Base-by-base conservation (phyloP, 1,140 invertebrate genomes). In the Pinna nobilis region DNA sequence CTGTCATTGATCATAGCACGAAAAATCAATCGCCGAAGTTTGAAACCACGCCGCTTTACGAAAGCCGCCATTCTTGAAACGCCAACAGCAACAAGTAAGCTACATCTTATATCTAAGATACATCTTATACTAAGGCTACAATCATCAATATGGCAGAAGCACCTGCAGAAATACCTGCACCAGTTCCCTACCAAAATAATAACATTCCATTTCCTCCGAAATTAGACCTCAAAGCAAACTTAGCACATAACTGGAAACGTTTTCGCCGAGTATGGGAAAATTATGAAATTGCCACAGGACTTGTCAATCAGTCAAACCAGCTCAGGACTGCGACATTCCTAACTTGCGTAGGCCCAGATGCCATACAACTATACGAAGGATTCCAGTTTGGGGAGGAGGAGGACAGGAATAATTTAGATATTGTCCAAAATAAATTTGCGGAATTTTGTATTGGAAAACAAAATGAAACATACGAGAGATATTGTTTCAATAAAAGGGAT, bases 391-490 rank as follows among this genome's bases (percentile, higher is more conserved):
- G 30, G 15, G 61, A 37, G 5, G 63, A 74, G 28, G 70, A 65
- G 37, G 61, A 74, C 0, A 18, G 30, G 23, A 47, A 57, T 7
- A 57, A 77, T 15, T 11, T 44, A 9, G 39, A 44, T 11, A 44
- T n/a, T 44, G n/a, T 28, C 28, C 7, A 7, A 20, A 57, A 28
- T 5, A 30, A 5, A 11, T 13, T 57, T 6, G 65, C 75, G 39
- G 37, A 63, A 18, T 71, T 67, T 66, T 71, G 41, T 32, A 63
- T 66, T 3, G 71, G 71, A 1, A 39, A 78, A 60, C 70, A 67
- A 13, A 78, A 78, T 23, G 70, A 64, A 41, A 75, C 63, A 1
- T 77, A 67, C 20, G 76, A 73, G 37, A 20, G 68, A n/a, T 80
- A 78, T 37, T 39, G 7, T 47, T 80, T 76, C 33, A 68, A 74